phyloP scores from a whole-genome alignment of 2,888 invertebrate species.

The Melieria picta region DNA sequence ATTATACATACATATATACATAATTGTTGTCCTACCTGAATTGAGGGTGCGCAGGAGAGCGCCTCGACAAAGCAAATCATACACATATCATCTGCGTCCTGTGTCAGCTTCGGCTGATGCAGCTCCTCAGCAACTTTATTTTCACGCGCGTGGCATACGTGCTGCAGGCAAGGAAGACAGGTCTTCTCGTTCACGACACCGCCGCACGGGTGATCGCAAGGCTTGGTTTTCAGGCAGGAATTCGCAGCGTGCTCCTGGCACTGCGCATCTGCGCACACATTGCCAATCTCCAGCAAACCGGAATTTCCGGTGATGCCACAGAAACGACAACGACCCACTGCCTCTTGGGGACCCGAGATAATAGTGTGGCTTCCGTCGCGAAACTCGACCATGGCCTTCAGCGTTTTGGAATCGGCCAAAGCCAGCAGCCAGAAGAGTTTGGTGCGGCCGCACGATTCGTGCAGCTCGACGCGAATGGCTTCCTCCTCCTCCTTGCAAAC shows the following conservation, averaged over 20 bases:
- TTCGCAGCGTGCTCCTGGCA: conserved; percentile 77
- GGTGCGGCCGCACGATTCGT: conserved; percentile 94
- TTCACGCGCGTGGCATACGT: conserved; percentile 74
- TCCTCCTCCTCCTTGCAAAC: conserved; percentile 94
- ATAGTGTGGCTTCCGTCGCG: conserved; percentile 74
- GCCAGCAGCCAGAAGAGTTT: conserved; percentile 95
- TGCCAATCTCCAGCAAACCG: conserved; percentile 89
- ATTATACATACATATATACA: too few relatives aligned
- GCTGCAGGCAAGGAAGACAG: conserved; percentile 91
- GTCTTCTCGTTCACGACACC: conserved; percentile 86
- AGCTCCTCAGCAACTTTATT: conserved; percentile 60
- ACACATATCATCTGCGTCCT: conserved; percentile 99
- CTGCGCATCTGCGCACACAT: conserved; percentile 92
- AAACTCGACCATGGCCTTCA: conserved; percentile 92
- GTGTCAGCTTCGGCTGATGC: conserved; percentile 73
- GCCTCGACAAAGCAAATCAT: conserved; percentile 99
- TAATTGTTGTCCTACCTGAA: conserved; percentile 72
- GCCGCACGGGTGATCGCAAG: conserved; percentile 93
- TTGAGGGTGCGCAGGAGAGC: conserved; percentile 92
- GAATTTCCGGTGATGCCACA: conserved; percentile 87
- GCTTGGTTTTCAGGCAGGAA: conserved; percentile 84
- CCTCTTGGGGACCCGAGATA: conserved; percentile 66
- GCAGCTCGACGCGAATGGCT: conserved; percentile 95
- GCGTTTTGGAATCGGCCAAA: conserved; percentile 90
- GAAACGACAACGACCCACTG: conserved; percentile 86